Percentiles rank a stretch among this genome's conserved stretches.
Evolutionary conservation across 1,140 invertebrate species (phyloP).

Genomic region (Heliconius hewitsoni): DNA sequence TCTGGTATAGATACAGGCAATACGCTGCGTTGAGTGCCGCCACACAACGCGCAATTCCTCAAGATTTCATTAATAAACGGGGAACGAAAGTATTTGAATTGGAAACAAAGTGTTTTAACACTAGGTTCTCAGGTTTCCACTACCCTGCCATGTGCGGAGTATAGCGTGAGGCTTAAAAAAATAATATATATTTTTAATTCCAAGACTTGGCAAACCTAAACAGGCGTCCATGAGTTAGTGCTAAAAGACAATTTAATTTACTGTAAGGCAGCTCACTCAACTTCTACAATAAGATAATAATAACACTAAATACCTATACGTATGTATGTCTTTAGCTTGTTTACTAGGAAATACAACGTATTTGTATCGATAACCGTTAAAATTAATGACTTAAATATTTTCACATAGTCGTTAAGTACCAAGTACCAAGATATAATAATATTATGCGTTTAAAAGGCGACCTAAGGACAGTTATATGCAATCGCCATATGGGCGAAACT

Average conservation of each 20-base stretch:
- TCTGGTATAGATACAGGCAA: too few relatives aligned
- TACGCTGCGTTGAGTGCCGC: too few relatives aligned
- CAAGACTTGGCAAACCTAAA: neutral
- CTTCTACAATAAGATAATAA: slow-evolving; percentile 22
- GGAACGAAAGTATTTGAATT: too few relatives aligned
- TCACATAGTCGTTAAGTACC: neutral
- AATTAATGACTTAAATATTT: neutral
- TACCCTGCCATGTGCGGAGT: too few relatives aligned
- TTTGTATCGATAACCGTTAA: slow-evolving; percentile 3
- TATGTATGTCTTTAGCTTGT: neutral
- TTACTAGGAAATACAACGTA: slow-evolving; percentile 18
- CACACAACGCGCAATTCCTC: too few relatives aligned
- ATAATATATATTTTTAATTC: neutral
- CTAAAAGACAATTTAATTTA: slow-evolving; percentile 26
- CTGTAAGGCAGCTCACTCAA: neutral
- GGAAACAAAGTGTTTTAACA: too few relatives aligned
- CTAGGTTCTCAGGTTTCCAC: too few relatives aligned
- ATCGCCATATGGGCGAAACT: too few relatives aligned
- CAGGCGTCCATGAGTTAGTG: slow-evolving; percentile 12
- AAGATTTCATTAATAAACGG: too few relatives aligned
- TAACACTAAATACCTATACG: neutral
- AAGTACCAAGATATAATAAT: neutral
- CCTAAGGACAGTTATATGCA: too few relatives aligned
- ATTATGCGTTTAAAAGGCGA: neutral
- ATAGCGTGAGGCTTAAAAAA: neutral